phyloP scores from a whole-genome alignment of 2,888 invertebrate species.

The Strigamia maritima region DNA sequence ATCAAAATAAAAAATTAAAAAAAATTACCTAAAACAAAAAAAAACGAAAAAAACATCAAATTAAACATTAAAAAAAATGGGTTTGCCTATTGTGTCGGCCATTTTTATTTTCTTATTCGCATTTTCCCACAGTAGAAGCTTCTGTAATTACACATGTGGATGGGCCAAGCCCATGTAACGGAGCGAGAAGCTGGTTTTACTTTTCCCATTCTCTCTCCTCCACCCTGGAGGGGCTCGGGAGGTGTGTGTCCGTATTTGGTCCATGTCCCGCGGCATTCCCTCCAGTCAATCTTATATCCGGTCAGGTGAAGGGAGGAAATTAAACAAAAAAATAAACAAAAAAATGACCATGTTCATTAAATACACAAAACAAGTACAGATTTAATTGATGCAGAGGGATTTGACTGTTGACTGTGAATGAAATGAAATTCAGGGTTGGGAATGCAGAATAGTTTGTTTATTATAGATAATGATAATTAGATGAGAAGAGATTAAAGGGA shows the following conservation, averaged over 20 bases:
- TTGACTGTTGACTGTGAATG: too few species aligned
- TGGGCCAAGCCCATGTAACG: not conserved
- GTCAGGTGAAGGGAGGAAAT: too few species aligned
- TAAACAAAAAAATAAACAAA: not conserved
- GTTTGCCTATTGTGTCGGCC: too few species aligned
- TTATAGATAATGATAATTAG: too few species aligned
- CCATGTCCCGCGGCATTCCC: not conserved
- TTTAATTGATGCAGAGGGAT: not conserved
- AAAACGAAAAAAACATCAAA: too few species aligned
- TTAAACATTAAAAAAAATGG: too few species aligned
- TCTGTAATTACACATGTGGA: not conserved
- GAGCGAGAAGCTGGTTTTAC: not conserved
- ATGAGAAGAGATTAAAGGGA: too few species aligned
- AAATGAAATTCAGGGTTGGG: too few species aligned
- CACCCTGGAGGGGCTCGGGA: not conserved
- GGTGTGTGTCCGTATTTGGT: not conserved
- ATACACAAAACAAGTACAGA: not conserved
- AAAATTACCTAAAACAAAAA: too few species aligned
- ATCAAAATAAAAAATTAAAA: too few species aligned
- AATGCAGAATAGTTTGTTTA: too few species aligned
- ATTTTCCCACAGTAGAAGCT: not conserved
- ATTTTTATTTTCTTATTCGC: not conserved
- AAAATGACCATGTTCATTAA: not conserved
- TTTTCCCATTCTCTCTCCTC: not conserved
- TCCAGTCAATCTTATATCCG: not conserved